Evolutionary conservation across 1,140 invertebrate species (phyloP).

Genomic region (Diorhabda carinulata): DNA sequence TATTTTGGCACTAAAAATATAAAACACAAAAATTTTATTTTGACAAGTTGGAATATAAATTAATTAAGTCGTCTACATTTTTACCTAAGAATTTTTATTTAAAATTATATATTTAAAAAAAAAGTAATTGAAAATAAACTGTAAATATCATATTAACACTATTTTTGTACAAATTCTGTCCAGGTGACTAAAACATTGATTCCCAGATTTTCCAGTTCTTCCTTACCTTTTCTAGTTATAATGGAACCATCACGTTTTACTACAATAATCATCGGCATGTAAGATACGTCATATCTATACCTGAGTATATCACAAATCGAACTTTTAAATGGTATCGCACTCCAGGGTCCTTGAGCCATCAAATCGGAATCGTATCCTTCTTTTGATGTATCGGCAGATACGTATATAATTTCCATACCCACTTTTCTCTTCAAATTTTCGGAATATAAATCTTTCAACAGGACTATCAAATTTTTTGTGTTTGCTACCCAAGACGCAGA

Average conservation of each 20-base stretch:
- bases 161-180: constrained; percentile 31
- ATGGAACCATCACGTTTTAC: constrained; percentile 26
- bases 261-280: constrained; percentile 23
- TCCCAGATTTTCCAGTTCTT: constrained; percentile 24
- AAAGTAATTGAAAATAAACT: no score
- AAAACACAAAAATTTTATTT: no score
- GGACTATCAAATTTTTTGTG: constrained; percentile 16
- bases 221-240: constrained; percentile 24
- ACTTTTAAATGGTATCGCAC: constrained; percentile 25
- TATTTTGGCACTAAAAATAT: no score
- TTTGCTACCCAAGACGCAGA: constrained; percentile 25
- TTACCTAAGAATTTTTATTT: no score
- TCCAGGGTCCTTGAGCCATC: constrained; percentile 26
- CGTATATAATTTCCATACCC: constrained; percentile 29
- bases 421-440: constrained; percentile 26
- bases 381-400: constrained; percentile 25
- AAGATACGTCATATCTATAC: constrained; percentile 25
- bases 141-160: background rate
- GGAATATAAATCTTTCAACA: constrained; percentile 23
- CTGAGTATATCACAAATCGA: constrained; percentile 14
- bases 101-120: no score
- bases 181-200: constrained; percentile 27
- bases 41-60: no score
- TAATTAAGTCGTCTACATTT: no score
- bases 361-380: constrained; percentile 20